Evolutionary conservation across 2,888 invertebrate genomes (phyloP).

Genomic region (Pollenia amentaria): DNA sequence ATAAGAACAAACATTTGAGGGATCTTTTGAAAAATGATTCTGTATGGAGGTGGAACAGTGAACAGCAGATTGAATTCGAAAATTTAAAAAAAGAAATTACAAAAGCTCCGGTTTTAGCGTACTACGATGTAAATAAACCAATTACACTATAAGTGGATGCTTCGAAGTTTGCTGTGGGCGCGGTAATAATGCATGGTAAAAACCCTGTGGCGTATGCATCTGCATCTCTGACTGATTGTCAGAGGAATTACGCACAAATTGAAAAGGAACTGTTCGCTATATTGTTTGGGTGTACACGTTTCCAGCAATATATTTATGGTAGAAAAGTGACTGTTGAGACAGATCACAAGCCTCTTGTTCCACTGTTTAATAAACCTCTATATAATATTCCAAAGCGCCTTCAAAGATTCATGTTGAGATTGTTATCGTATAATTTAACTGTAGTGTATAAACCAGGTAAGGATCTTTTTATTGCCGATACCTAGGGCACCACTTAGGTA

Average conservation of each 20-base stretch:
- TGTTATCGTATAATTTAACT: constrained; percentile 18
- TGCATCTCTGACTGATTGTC: not conserved
- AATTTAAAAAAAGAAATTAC: not conserved
- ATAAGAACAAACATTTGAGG: constrained; percentile 60
- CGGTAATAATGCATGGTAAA: constrained; percentile 36
- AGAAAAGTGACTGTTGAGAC: constrained; percentile 33
- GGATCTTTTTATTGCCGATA: constrained; percentile 40
- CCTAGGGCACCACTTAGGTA: constrained; percentile 32
- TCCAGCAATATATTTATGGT: constrained; percentile 31
- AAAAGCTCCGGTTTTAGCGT: too few relatives aligned
- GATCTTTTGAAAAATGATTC: too few relatives aligned
- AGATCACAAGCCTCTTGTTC: constrained; percentile 54
- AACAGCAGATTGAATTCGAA: constrained; percentile 13
- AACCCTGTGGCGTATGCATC: constrained; percentile 13
- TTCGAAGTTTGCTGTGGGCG: constrained; percentile 58
- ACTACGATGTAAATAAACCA: not conserved
- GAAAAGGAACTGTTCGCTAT: too few relatives aligned
- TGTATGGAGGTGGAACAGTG: too few relatives aligned
- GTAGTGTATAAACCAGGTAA: constrained; percentile 49
- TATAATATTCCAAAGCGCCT: constrained; percentile 12
- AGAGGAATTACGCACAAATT: too few relatives aligned
- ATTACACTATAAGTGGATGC: constrained; percentile 39
- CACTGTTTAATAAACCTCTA: constrained; percentile 39
- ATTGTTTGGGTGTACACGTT: too few relatives aligned
- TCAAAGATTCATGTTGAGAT: constrained; percentile 19